Evolutionary conservation across 2,113 vertebrate species (phyloP).

Genomic region (Myanophis thanlyinensis): DNA sequence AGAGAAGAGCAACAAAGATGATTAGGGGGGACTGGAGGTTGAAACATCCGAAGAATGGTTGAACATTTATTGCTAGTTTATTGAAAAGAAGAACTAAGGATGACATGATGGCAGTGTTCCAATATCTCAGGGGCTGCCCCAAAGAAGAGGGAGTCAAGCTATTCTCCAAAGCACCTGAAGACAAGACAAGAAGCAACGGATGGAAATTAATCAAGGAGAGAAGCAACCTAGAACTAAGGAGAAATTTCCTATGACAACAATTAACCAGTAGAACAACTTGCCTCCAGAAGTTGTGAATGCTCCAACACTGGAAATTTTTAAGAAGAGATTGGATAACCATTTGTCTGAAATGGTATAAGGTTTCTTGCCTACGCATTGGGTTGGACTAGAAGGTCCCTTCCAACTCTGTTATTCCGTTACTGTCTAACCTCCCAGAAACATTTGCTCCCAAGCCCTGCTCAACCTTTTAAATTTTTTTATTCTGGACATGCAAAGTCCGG

Average conservation of each 20-base stretch:
- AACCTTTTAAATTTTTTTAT: constrained; percentile 50
- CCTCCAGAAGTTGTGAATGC: background rate
- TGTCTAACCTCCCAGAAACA: constrained; percentile 39
- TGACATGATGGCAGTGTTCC: too few relatives aligned
- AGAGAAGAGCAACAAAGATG: too few relatives aligned
- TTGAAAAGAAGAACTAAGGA: background rate
- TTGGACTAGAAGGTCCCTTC: background rate
- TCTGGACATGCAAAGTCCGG: constrained; percentile 50
- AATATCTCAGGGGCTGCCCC: background rate
- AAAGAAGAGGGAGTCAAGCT: background rate
- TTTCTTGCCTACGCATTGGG: background rate
- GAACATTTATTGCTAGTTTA: too few relatives aligned
- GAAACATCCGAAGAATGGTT: background rate
- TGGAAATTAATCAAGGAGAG: background rate
- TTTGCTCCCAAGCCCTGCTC: constrained; percentile 20
- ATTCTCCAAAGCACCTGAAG: background rate
- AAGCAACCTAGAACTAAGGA: background rate
- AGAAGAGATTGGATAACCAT: background rate
- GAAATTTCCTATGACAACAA: background rate
- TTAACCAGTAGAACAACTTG: background rate
- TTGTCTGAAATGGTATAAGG: background rate
- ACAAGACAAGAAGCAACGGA: background rate
- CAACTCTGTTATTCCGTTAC: constrained; percentile 8
- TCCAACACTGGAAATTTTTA: background rate
- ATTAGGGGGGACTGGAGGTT: background rate